Evolutionary conservation across 2,888 invertebrate genomes (phyloP).

Genomic region (Harpagoxenus sublaevis): DNA sequence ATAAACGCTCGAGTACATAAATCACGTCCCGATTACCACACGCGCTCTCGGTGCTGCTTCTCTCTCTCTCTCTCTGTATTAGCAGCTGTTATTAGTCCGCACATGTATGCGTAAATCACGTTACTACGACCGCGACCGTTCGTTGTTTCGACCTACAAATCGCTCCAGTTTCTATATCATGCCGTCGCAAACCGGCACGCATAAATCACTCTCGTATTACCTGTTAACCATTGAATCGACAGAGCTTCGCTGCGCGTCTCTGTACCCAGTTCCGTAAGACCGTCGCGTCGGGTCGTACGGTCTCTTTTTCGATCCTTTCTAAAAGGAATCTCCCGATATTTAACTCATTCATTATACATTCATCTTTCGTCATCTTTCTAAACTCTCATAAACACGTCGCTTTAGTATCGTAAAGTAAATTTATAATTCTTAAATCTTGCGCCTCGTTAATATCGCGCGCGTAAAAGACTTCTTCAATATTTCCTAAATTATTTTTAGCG

Average conservation of each 20-base stretch:
- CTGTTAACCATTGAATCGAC: conserved; percentile 31
- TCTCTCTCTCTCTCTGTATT: conserved; percentile 38
- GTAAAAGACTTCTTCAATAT: background rate
- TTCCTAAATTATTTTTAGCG: background rate
- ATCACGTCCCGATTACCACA: conserved; percentile 43
- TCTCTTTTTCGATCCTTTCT: background rate
- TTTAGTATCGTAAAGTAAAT: background rate
- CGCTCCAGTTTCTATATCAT: conserved; percentile 34
- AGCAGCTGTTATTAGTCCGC: conserved; percentile 38
- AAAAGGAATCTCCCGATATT: background rate
- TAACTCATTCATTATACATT: conserved; percentile 12
- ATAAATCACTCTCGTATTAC: conserved; percentile 34
- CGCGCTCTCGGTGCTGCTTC: conserved; percentile 24
- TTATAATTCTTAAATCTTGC: background rate
- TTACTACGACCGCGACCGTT: conserved; percentile 14
- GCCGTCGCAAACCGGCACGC: background rate
- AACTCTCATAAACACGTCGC: background rate
- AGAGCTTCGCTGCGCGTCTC: background rate
- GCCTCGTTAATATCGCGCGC: background rate
- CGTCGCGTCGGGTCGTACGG: background rate
- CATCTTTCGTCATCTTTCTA: background rate
- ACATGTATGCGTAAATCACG: conserved; percentile 55
- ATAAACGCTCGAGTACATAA: conserved; percentile 40
- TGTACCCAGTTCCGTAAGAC: background rate
- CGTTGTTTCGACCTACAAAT: conserved; percentile 36